Base-by-base conservation (phyloP, 2,113 vertebrate genomes). In the Malaclemys terrapin region DNA sequence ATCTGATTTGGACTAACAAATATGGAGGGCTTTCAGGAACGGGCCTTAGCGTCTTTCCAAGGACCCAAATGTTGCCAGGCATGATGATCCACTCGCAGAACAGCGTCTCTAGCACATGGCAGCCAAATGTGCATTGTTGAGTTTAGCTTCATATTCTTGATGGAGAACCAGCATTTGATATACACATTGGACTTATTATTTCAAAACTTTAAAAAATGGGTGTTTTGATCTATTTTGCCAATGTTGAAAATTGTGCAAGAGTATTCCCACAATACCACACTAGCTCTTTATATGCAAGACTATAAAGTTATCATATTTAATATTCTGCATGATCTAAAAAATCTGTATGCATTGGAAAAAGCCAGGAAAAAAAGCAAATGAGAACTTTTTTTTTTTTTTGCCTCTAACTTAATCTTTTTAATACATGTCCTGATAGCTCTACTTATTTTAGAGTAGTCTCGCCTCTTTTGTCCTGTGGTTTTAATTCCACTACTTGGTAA, bases 401-500 rank as follows among this genome's bases (percentile, higher is more conserved):
- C 54, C 89, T 92, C 25, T 13, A 96, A 53, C 6, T 80, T 85
- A n/a, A n/a, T 89, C 88, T 93, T 91, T 86, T 22, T 75, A 90
- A 81, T 82, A 47, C 92, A 87, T 49, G 95, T 94, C 93, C 79
- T 89, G 85, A 54, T 72, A 95, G 14, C 25, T 88, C 83, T 89
- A 50, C 38, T 84, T 91, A 72, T 65, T 96, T 92, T 56, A 89
- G 49, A 89, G 62, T 88, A 95, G 88, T 75, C 80, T 94, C 65
- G 50, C 87, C 91, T 93, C 56, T 80, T 31, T 56, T 5, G 24
- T 82, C 85, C 80, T 4, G 29, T 57, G 53, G 90, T 87, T 96
- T 96, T 94, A 93, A 95, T 95, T 94, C 83, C 79, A 93, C 12
- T 4, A 8, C 80, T 95, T 96, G 42, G 83, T 86, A 95, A 92